phyloP scores from a whole-genome alignment of 2,888 invertebrate genomes.

The Clivina fossor region DNA sequence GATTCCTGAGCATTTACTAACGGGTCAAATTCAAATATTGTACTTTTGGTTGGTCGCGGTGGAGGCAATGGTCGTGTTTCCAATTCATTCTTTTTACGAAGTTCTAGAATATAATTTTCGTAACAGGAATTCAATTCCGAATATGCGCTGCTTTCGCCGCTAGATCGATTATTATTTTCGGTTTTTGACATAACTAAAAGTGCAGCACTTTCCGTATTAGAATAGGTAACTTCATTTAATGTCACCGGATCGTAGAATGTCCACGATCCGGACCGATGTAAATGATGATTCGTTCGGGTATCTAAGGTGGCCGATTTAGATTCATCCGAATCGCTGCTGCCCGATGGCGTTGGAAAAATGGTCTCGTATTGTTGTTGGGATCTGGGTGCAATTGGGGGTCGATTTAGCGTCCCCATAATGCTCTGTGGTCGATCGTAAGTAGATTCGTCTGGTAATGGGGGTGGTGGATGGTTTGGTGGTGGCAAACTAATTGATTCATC shows the following conservation, averaged over 20 bases:
- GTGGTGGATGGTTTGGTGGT: slow-evolving; percentile 62
- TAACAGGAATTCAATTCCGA: slow-evolving; percentile 53
- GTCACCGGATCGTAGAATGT: slow-evolving; percentile 54
- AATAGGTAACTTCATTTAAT: slow-evolving; percentile 36
- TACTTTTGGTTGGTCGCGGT: slow-evolving; percentile 56
- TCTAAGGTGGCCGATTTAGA: slow-evolving; percentile 28
- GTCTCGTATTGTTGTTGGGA: slow-evolving; percentile 49
- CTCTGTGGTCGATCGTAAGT: slow-evolving; percentile 57
- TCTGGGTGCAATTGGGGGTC: slow-evolving; percentile 47
- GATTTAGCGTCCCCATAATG: slow-evolving; percentile 42
- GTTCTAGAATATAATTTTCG: slow-evolving; percentile 52
- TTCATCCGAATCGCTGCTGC: no score
- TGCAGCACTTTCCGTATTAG: slow-evolving; percentile 18
- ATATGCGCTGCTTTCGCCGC: slow-evolving; percentile 36
- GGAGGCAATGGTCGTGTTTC: slow-evolving; percentile 39
- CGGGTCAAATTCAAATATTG: slow-evolving; percentile 77
- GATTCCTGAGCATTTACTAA: slow-evolving; percentile 48
- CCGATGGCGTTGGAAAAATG: slow-evolving; percentile 51
- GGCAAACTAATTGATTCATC: slow-evolving; percentile 51
- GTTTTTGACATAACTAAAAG: slow-evolving; percentile 9
- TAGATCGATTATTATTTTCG: slow-evolving; percentile 41
- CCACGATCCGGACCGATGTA: slow-evolving; percentile 58
- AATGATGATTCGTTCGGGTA: slow-evolving; percentile 30
- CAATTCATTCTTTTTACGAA: slow-evolving; percentile 47
- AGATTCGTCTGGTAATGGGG: slow-evolving; percentile 60